Base-by-base conservation (phyloP, 2,113 vertebrate genomes). In the Crotalus viridis region DNA sequence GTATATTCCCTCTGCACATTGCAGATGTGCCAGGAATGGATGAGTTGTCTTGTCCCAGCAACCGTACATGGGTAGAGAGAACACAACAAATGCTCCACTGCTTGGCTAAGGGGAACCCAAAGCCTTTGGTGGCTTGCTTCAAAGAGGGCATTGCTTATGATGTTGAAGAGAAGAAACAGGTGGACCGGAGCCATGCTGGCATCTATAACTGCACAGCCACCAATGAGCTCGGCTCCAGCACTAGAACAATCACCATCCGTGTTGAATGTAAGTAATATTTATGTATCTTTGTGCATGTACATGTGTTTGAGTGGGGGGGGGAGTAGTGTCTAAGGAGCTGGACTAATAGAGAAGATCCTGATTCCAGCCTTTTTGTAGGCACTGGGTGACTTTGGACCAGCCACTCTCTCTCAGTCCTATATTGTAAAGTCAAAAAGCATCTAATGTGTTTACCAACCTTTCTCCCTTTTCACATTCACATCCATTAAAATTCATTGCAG, bases 231-330 rank as follows among this genome's bases (percentile, higher is more conserved):
- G 94, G 96, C 90, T 92, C 90, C 0, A 95, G 92, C n/a, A 59
- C 91, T 28, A 93, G 95, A 87, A 94, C 39, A 0, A 61, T 97
- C 93, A 95, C 96, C 0, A 92, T 97, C 91, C 94, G 93, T 0
- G 97, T 97, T 81, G 97, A 97, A 94, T 97, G 97, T 97, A 90
- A 97, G 97, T 96, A 61, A 39, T 7, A 7, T 22, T 61, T 61
- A 7, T 19, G 1, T 28, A 3, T 61, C 21, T 13, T 6, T 87
- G 46, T 87, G 46, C 46, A 26, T 87, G 22, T 51, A 48, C 10
- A 12, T 48, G 22, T 86, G 22, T 24, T 13, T 87, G 12, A 0
- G 5, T 69, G 13, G 26, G 81, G 3, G 17, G 39, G 2, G 33
- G 9, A 1, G 46, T 39, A 81, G 74, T 39, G 33, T 43, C 74